Conservation (phyloP, 2,797 vertebrate species). For the Peromyscus attwateri region DNA sequence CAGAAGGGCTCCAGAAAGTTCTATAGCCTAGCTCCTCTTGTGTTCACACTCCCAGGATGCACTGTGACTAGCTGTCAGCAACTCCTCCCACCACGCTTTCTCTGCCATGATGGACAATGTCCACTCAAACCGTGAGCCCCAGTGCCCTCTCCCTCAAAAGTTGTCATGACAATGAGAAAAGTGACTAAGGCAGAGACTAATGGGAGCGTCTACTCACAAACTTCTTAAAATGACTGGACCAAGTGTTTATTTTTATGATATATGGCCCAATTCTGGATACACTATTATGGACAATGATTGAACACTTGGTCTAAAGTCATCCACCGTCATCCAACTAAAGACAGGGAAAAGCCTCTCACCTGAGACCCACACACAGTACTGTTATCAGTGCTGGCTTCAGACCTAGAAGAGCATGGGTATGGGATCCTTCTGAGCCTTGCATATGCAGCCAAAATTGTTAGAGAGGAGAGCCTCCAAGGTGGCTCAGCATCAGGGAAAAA, state of each 20-base stretch:
- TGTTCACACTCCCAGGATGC: neutral
- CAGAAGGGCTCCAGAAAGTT: neutral
- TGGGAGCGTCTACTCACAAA: neutral
- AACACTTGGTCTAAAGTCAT: neutral
- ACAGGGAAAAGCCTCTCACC: neutral
- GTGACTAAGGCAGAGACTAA: neutral
- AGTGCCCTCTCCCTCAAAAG: neutral
- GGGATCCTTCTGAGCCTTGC: neutral
- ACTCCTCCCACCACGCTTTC: neutral
- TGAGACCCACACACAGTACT: neutral
- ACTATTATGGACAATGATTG: neutral
- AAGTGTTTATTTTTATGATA: conserved; percentile 40
- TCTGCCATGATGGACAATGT: neutral
- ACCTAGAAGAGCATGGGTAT: neutral
- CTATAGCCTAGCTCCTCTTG: neutral
- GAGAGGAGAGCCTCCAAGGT: neutral
- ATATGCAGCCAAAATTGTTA: neutral
- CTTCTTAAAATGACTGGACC: neutral
- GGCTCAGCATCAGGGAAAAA: neutral
- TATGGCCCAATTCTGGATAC: neutral
- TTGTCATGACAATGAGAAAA: neutral
- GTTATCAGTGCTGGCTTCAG: neutral
- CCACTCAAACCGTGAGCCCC: neutral
- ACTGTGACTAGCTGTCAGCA: neutral
- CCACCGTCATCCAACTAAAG: conserved; percentile 2